phyloP scores from a whole-genome alignment of 2,888 invertebrate genomes.

The Ditula angustiorana region DNA sequence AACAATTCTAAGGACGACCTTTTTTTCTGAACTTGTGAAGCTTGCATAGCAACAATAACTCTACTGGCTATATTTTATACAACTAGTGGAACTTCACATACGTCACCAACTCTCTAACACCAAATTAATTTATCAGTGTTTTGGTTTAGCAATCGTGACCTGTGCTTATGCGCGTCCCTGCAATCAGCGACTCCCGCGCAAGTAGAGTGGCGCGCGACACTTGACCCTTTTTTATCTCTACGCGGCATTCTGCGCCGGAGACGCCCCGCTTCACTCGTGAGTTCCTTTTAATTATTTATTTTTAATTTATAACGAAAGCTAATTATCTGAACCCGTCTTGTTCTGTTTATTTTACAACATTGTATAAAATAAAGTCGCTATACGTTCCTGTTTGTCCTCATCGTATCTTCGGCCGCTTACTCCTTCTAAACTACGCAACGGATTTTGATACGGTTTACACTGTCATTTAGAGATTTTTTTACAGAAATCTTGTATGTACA shows the following conservation, averaged over 20 bases:
- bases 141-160: constrained; percentile 28
- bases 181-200: constrained; percentile 17
- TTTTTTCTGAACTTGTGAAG: no score
- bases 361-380: no score
- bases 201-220: constrained; percentile 44
- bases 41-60: background rate
- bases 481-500: no score
- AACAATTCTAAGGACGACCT: no score
- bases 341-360: no score
- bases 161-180: background rate
- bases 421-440: no score
- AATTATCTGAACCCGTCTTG: background rate
- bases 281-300: background rate
- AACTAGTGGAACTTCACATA: background rate
- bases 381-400: no score
- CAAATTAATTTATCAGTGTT: constrained; percentile 17
- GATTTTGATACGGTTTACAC: no score
- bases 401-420: no score
- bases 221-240: constrained; percentile 48
- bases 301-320: background rate
- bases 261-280: constrained; percentile 42
- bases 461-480: no score
- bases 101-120: background rate
- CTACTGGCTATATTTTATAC: background rate
- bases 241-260: constrained; percentile 41